Base-by-base conservation (phyloP, 2,113 vertebrate species). In the Psettodes erumei region DNA sequence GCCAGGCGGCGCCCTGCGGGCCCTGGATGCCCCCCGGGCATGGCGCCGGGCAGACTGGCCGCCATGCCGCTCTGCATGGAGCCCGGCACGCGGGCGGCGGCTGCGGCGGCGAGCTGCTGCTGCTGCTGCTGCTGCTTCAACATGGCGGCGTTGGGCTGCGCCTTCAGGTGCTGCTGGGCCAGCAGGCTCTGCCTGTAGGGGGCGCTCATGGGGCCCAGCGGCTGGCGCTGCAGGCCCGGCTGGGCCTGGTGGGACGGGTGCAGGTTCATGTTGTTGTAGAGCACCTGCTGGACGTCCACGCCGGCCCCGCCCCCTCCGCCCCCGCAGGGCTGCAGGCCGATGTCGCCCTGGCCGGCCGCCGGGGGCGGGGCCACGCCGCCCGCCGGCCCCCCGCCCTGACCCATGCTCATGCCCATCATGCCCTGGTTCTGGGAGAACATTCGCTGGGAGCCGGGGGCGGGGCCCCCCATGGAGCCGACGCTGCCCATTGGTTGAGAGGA, bases 341-440 rank as follows among this genome's bases (percentile, higher is more conserved):
- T 90, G 30, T 99, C 98, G 32, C 95, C 92, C 77, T 96, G 96
- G 67, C 85, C 87, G 16, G 92, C 92, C 6, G 91, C 83, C 0
- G 98, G 82, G 45, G 94, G 90, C 2, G 95, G 85, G 19, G 85
- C 85, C 3, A 80, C 92, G 0, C 85, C 91, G 0, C 94, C 79
- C 27, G 94, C 42, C 7, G 96, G 87, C 16, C 95, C 95, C 0
- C 94, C 81, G 1, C 80, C 72, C 59, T 96, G 96, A 0, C 93
- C 94, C 56, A 95, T 87, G 47, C 88, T 95, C 90, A 98, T 94
- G 53, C 94, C 94, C 90, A 98, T 95, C 93, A 98, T 95, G 71
- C 88, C 92, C 82, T 95, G 96, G 13, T 92, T 88, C 89, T 96
- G 96, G 65, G 96, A 75, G 90, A 98, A 99, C 93, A 96, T 96